These are phyloP conservation scores for Buphagus erythrorhynchus DNA, from an alignment of 2,797 vertebrate species.

Conservation along the genomic window DNA sequence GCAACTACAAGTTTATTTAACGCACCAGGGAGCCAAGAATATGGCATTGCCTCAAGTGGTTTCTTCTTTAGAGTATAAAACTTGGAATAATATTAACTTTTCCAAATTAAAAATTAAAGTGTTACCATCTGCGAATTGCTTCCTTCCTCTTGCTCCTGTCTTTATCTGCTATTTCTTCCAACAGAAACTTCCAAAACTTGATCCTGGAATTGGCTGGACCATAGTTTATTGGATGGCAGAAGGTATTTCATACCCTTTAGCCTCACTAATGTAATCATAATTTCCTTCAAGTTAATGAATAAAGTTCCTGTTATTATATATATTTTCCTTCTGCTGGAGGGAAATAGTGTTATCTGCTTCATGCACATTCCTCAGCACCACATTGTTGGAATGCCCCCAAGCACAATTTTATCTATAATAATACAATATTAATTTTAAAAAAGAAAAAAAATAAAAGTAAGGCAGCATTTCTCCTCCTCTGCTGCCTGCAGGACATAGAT, in stretches of 20 bases:
- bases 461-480: neutral
- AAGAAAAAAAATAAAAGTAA: neutral
- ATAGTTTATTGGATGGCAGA: neutral
- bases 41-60: neutral
- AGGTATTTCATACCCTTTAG: neutral
- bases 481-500: neutral
- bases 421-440: neutral
- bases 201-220: neutral
- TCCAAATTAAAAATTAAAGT: neutral
- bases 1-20: neutral
- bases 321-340: neutral
- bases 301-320: neutral
- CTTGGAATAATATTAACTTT: neutral
- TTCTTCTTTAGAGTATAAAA: neutral
- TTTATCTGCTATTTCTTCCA: neutral
- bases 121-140: neutral
- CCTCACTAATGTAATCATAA: neutral
- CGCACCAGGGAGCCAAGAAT: neutral
- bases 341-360: conserved; percentile 30
- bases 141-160: neutral
- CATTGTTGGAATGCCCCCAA: neutral
- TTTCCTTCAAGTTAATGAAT: conserved; percentile 47
- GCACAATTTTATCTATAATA: conserved; percentile 40
- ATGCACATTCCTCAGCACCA: neutral
- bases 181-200: neutral